Evolutionary conservation across 2,113 vertebrate genomes (phyloP).

Genomic region (Nycticryphes semicollaris): DNA sequence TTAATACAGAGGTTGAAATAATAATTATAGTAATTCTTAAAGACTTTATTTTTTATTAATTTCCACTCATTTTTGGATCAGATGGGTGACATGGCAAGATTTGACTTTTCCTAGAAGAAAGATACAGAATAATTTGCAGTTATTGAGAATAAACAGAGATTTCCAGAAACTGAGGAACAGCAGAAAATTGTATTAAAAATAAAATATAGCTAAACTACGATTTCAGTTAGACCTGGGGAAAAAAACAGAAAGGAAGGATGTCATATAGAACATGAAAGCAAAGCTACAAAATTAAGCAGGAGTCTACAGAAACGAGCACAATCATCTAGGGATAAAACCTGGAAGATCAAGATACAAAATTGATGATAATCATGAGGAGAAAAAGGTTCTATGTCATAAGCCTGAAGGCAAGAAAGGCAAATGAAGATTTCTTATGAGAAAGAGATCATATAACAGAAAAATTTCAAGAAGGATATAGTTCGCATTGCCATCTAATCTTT

Average conservation of each 20-base stretch:
- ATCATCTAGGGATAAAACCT: background rate
- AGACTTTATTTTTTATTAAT: fast-evolving
- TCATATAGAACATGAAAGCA: background rate
- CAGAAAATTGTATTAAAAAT: background rate
- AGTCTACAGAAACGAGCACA: background rate
- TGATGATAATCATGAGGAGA: background rate
- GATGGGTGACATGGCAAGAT: background rate
- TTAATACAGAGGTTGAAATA: background rate
- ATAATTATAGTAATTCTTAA: background rate
- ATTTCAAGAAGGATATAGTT: background rate
- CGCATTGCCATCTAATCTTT: background rate
- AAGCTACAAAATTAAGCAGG: background rate
- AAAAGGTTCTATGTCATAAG: background rate
- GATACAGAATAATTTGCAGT: background rate
- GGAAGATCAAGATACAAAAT: background rate
- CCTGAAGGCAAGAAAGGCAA: background rate
- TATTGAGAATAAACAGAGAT: background rate
- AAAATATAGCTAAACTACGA: background rate
- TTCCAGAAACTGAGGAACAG: background rate
- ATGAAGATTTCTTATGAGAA: background rate
- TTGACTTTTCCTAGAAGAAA: background rate
- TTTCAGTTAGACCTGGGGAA: background rate
- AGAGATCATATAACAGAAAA: background rate
- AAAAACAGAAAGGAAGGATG: background rate
- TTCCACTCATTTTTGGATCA: background rate